phyloP scores from a whole-genome alignment of 2,888 invertebrate species.

The Arge pagana region DNA sequence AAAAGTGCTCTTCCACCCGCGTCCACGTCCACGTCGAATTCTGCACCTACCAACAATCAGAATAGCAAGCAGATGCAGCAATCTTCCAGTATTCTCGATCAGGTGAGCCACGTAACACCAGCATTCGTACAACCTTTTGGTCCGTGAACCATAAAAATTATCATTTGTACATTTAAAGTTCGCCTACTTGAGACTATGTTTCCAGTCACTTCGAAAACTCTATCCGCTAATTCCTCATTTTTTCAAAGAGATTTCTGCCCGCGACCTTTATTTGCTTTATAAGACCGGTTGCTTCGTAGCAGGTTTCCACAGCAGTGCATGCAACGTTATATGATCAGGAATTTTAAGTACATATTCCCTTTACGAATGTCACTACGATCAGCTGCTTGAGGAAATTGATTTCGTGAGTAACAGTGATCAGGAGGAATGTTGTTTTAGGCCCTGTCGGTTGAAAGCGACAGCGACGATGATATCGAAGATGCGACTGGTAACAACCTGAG shows the following conservation, averaged over 20 bases:
- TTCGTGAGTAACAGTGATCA: conserved; percentile 12
- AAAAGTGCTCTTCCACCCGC: conserved; percentile 45
- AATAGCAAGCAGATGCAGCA: conserved; percentile 55
- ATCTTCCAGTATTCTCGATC: conserved; percentile 53
- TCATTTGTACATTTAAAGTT: too few relatives aligned
- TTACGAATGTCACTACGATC: conserved; percentile 21
- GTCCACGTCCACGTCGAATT: conserved; percentile 45
- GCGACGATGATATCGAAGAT: conserved; percentile 82
- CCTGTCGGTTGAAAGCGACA: conserved; percentile 58
- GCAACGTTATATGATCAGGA: too few relatives aligned
- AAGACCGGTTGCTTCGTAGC: too few relatives aligned
- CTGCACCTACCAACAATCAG: conserved; percentile 47
- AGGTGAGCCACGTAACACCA: conserved; percentile 42
- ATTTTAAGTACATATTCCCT: conserved; percentile 29
- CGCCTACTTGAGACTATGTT: too few relatives aligned
- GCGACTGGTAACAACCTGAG: conserved; percentile 80
- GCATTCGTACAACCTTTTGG: not conserved
- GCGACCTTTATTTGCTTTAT: too few relatives aligned
- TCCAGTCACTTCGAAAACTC: not conserved
- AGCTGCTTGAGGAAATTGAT: conserved; percentile 9
- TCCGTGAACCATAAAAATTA: too few relatives aligned
- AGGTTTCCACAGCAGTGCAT: too few relatives aligned
- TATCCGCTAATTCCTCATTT: not conserved
- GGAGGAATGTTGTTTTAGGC: conserved; percentile 39
- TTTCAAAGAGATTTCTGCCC: not conserved